phyloP scores from a whole-genome alignment of 2,888 invertebrate genomes.

The Antitype chi region DNA sequence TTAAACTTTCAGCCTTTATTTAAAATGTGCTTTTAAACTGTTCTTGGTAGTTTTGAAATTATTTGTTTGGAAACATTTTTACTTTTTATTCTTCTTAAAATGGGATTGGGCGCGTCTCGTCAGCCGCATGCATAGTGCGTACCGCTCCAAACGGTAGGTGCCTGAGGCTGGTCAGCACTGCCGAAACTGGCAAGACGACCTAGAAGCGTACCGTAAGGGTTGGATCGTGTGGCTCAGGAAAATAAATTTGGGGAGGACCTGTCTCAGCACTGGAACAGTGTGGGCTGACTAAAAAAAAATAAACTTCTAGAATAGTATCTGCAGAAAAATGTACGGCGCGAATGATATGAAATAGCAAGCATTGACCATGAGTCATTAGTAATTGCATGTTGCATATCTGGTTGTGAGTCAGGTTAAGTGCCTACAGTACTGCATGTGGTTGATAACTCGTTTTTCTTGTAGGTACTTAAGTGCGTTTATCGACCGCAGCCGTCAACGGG shows the following conservation, averaged over 20 bases:
- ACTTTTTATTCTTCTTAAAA: not conserved
- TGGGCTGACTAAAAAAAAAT: not conserved
- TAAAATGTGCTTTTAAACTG: not conserved
- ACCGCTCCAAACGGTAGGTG: too few species aligned
- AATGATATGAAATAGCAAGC: not conserved
- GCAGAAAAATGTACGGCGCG: not conserved
- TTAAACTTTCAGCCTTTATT: not conserved
- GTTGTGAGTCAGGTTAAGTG: slow-evolving; percentile 22
- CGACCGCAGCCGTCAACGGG: not conserved
- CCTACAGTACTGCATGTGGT: not conserved
- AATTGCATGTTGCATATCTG: not conserved
- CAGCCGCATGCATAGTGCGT: not conserved
- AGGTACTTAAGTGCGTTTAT: not conserved
- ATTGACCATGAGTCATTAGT: not conserved
- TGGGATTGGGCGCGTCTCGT: not conserved
- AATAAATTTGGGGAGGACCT: not conserved
- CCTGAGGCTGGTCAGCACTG: not conserved
- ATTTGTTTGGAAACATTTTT: not conserved
- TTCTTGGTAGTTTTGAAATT: not conserved
- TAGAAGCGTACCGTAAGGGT: not conserved
- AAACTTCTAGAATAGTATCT: not conserved
- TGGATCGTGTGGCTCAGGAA: not conserved
- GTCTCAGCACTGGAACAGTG: not conserved
- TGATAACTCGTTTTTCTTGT: not conserved
- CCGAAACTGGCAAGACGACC: not conserved